phyloP scores from a whole-genome alignment of 2,797 vertebrate genomes.

The Paguma larvata region DNA sequence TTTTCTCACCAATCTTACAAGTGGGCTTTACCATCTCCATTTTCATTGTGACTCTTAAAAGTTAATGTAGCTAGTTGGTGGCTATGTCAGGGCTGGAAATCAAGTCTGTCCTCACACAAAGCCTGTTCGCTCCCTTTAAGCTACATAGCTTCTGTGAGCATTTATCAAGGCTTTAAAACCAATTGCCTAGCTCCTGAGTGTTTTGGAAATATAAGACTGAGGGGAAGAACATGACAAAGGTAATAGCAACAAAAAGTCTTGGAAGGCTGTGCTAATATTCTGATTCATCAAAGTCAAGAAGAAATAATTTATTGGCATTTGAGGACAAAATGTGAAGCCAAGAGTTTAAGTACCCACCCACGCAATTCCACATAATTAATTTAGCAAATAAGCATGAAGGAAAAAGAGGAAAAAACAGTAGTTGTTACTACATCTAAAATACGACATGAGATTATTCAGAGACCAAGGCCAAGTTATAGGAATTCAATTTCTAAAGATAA shows the following conservation, averaged over 20 bases:
- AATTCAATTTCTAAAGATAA: slow-evolving; percentile 31
- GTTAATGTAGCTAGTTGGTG: not conserved
- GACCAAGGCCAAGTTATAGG: not conserved
- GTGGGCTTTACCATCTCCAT: not conserved
- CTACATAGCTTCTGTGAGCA: not conserved
- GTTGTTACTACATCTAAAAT: slow-evolving; percentile 11
- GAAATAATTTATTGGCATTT: not conserved
- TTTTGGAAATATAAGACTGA: not conserved
- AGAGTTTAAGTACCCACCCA: not conserved
- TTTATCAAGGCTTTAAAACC: not conserved
- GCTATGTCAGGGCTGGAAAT: not conserved
- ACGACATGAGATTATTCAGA: not conserved
- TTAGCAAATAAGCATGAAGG: slow-evolving; percentile 37
- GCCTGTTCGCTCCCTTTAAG: not conserved
- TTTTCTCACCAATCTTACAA: not conserved
- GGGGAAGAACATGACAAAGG: not conserved
- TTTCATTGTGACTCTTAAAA: not conserved
- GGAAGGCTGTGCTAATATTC: not conserved
- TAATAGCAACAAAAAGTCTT: not conserved
- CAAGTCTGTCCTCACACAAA: not conserved
- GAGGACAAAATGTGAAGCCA: slow-evolving; percentile 1
- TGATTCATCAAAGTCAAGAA: slow-evolving; percentile 16
- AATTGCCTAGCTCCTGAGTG: not conserved
- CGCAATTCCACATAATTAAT: not conserved
- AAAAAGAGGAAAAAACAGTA: not conserved